Evolutionary conservation across 2,113 vertebrate genomes (phyloP).

Genomic region (Falco punctatus): DNA sequence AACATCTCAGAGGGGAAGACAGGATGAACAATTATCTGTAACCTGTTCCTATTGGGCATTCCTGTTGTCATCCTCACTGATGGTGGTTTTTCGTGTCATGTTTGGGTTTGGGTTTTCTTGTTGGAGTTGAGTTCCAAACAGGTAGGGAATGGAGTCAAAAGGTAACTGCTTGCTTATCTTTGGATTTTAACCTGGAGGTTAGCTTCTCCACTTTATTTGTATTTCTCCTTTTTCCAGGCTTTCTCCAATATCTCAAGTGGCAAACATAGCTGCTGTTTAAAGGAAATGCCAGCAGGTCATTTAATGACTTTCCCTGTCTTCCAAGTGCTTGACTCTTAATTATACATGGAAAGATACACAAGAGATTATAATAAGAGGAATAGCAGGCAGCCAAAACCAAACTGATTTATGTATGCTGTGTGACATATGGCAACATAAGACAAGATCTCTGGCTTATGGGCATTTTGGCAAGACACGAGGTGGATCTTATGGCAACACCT

Average conservation of each 20-base stretch:
- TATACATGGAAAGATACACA: not conserved
- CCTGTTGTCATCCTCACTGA: not conserved
- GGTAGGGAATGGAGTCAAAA: not conserved
- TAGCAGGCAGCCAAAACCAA: constrained; percentile 41
- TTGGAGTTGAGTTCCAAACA: not conserved
- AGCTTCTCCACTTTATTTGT: not conserved
- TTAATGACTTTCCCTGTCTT: constrained; percentile 3
- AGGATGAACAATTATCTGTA: not conserved
- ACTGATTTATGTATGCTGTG: not conserved
- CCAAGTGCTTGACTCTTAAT: constrained; percentile 7
- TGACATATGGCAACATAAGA: constrained; percentile 40
- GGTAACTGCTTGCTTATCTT: not conserved
- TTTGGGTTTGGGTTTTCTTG: not conserved
- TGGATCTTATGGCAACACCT: not conserved
- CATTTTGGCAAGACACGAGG: not conserved
- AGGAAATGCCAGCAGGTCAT: not conserved
- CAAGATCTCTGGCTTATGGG: constrained; percentile 45
- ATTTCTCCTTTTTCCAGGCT: not conserved
- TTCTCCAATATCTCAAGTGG: not conserved
- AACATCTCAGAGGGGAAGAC: not conserved
- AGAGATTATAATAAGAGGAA: not conserved
- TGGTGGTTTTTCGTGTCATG: not conserved
- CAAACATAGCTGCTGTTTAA: not conserved
- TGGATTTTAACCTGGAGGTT: not conserved
- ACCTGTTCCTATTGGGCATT: not conserved